Evolutionary conservation across 2,888 invertebrate species (phyloP).

Genomic region (Drosophila antonietae): DNA sequence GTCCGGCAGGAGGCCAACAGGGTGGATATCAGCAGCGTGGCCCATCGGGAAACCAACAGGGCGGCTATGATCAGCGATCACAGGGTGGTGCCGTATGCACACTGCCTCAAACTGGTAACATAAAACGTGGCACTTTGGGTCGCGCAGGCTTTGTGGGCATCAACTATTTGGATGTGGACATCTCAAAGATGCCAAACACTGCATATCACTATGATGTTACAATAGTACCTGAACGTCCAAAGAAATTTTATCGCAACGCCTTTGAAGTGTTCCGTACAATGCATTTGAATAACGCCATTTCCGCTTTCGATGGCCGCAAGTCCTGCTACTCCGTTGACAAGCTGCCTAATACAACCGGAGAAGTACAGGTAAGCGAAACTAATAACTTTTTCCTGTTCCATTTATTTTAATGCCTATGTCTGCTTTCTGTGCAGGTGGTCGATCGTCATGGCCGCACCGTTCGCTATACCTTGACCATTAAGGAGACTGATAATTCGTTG

Average conservation of each 20-base stretch:
- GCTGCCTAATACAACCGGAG: conserved; percentile 44
- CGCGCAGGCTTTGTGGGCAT: conserved; percentile 85
- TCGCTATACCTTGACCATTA: conserved; percentile 71
- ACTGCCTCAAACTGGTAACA: conserved; percentile 30
- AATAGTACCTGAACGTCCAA: conserved; percentile 89
- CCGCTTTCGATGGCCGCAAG: conserved; percentile 91
- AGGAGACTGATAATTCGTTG: conserved; percentile 66
- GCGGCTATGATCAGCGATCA: not conserved
- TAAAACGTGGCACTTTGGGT: conserved; percentile 83
- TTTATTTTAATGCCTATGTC: not conserved
- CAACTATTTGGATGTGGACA: conserved; percentile 88
- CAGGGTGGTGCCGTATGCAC: conserved; percentile 20
- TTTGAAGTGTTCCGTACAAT: conserved; percentile 83
- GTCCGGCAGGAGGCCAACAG: not conserved
- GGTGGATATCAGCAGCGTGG: conserved; percentile 12
- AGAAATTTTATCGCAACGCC: conserved; percentile 86
- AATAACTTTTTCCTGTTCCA: not conserved
- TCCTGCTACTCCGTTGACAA: conserved; percentile 86
- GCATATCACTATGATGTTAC: conserved; percentile 93
- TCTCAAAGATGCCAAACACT: conserved; percentile 84
- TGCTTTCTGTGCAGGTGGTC: conserved; percentile 55
- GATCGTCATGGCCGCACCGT: conserved; percentile 63
- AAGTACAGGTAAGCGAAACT: conserved; percentile 66
- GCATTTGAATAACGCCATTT: conserved; percentile 84
- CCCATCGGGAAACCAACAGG: not conserved